Evolutionary conservation across 1,140 invertebrate genomes (phyloP).

Genomic region (Zaprionus davidi): DNA sequence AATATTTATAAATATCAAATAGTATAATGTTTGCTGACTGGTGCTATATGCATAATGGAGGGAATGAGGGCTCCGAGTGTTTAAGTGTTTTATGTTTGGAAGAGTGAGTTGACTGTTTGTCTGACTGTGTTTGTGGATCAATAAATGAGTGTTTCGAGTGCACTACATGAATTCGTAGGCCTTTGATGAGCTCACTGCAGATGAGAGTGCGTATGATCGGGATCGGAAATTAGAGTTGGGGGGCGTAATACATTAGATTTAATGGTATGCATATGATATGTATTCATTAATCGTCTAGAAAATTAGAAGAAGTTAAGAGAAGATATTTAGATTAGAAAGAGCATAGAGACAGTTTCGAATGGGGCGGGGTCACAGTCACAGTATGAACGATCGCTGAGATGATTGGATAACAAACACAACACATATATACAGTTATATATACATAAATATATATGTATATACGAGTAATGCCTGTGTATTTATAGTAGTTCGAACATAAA

Average conservation of each 20-base stretch:
- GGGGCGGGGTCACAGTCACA: slow-evolving; percentile 6
- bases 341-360: slow-evolving; percentile 71
- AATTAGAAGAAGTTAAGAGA: slow-evolving; percentile 81
- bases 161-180: slow-evolving; percentile 31
- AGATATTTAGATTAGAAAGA: slow-evolving; percentile 80
- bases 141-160: slow-evolving; percentile 38
- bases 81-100: slow-evolving; percentile 22
- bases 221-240: slow-evolving; percentile 34
- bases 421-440: slow-evolving; percentile 47
- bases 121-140: slow-evolving; percentile 37
- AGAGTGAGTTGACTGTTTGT: slow-evolving; percentile 67
- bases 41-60: slow-evolving; percentile 53
- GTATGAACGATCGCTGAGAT: slow-evolving; percentile 30
- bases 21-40: slow-evolving; percentile 11
- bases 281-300: slow-evolving; percentile 84
- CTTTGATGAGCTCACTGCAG: slow-evolving; percentile 61
- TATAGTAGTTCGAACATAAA: slow-evolving; percentile 26
- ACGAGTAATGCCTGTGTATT: slow-evolving; percentile 17
- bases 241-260: slow-evolving; percentile 57
- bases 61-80: slow-evolving; percentile 23
- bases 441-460: slow-evolving; percentile 16
- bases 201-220: slow-evolving; percentile 53
- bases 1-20: slow-evolving; percentile 15
- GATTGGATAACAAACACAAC: slow-evolving; percentile 56
- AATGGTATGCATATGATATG: slow-evolving; percentile 77